These are phyloP conservation scores for Dicycla oo DNA, from an alignment of 2,888 invertebrate genomes.

Conservation along the genomic window DNA sequence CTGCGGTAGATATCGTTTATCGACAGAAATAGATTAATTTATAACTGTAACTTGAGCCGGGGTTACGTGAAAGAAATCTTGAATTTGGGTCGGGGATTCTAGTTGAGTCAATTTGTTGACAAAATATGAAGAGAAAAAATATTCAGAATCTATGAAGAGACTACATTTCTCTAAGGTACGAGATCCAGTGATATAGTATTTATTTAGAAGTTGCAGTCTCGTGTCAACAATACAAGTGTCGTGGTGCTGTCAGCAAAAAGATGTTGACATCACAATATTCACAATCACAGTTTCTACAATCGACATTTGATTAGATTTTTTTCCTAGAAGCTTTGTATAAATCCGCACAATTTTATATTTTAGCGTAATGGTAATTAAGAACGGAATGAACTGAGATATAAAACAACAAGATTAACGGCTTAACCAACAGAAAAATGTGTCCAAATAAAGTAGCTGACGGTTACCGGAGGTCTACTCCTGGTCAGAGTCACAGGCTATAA, in stretches of 20 bases:
- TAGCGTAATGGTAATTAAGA: conserved; percentile 35
- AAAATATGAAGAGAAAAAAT: not conserved
- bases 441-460: conserved; percentile 49
- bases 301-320: not conserved
- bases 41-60: conserved; percentile 42
- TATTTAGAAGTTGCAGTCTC: not conserved
- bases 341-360: conserved; percentile 18
- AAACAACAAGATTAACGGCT: conserved; percentile 62
- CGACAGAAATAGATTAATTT: conserved; percentile 55
- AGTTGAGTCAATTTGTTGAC: not conserved
- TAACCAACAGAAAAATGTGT: conserved; percentile 65
- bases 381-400: conserved; percentile 29
- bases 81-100: conserved; percentile 1
- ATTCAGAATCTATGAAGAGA: not conserved
- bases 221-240: no score
- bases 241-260: not conserved
- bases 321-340: conserved; percentile 1
- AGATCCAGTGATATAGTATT: not conserved
- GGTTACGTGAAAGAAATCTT: conserved; percentile 36
- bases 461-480: conserved; percentile 26
- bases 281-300: not conserved
- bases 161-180: not conserved
- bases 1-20: conserved; percentile 45
- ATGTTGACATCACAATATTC: not conserved
- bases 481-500: not conserved